A percentile compares a stretch with the other conserved stretches of the same genome.
Evolutionary conservation across 2,113 vertebrate species (phyloP).

Genomic region (Brienomyrus brachyistius): DNA sequence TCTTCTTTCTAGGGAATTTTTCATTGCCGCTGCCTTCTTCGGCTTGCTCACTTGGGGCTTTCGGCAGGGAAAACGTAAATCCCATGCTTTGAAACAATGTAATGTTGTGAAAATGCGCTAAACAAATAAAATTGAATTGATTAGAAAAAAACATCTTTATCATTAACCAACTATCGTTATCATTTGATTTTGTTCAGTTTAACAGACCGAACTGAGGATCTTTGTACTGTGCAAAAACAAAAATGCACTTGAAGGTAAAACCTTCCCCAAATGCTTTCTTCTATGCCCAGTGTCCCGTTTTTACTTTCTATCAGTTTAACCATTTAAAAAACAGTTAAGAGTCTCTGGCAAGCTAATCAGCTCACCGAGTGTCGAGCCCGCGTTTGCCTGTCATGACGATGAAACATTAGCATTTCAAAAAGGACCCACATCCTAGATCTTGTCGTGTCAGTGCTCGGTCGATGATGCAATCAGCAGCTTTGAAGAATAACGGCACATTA

Average conservation of each 20-base stretch:
- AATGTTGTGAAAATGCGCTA: not conserved
- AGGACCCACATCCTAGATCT: not conserved
- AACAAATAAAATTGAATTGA: not conserved
- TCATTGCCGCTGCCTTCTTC: not conserved
- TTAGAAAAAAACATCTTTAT: not conserved
- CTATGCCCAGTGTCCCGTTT: not conserved
- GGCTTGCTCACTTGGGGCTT: not conserved
- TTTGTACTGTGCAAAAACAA: conserved; percentile 53
- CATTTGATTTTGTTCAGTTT: too few species aligned
- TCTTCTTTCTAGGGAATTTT: not conserved
- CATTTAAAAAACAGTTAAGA: conserved; percentile 10
- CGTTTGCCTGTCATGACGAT: not conserved
- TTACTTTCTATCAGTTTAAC: not conserved
- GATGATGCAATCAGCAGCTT: conserved; percentile 16
- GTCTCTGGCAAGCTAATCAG: not conserved
- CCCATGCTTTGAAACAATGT: not conserved
- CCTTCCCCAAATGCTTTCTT: not conserved
- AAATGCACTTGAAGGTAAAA: conserved; percentile 57
- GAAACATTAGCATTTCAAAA: conserved; percentile 15
- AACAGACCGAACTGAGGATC: conserved; percentile 61
- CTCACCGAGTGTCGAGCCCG: not conserved
- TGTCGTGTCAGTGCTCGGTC: conserved; percentile 5
- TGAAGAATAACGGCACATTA: conserved; percentile 13
- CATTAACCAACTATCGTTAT: conserved; percentile 26
- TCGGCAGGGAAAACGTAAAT: not conserved